phyloP scores from a whole-genome alignment of 2,888 invertebrate species.

The Serripes groenlandicus region DNA sequence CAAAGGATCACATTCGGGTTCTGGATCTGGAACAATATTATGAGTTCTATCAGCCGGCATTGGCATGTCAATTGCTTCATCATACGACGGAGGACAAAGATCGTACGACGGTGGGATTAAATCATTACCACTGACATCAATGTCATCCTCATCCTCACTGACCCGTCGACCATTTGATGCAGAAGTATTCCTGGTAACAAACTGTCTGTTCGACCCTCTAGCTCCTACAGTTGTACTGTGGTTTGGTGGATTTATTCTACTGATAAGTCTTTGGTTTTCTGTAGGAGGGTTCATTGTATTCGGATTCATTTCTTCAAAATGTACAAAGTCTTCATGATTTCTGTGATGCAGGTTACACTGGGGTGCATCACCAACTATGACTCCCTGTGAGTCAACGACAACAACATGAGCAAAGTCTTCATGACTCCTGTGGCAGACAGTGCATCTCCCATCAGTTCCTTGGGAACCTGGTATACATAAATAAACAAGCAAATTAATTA shows the following conservation, averaged over 20 bases:
- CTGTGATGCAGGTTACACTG: slow-evolving; percentile 3
- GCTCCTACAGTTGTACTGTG: neutral
- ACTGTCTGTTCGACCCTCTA: neutral
- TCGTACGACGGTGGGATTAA: slow-evolving; percentile 68
- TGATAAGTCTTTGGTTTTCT: slow-evolving; percentile 10
- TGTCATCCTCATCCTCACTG: slow-evolving; percentile 53
- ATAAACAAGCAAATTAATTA: no score
- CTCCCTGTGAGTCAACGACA: slow-evolving; percentile 39
- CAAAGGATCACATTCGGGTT: slow-evolving; percentile 50
- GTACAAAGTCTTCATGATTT: slow-evolving; percentile 42
- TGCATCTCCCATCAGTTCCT: slow-evolving; percentile 61
- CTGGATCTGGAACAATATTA: neutral
- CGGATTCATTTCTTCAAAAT: slow-evolving; percentile 30
- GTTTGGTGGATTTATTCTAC: neutral
- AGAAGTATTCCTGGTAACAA: neutral
- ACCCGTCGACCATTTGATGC: neutral
- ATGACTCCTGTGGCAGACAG: slow-evolving; percentile 60
- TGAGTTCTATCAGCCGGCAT: slow-evolving; percentile 54
- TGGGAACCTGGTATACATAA: slow-evolving; percentile 45
- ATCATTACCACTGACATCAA: slow-evolving; percentile 63
- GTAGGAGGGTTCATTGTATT: neutral
- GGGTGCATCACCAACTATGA: neutral
- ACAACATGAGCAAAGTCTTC: slow-evolving; percentile 66
- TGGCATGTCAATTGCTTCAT: slow-evolving; percentile 74
- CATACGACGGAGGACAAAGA: slow-evolving; percentile 72